Conservation (phyloP, 1,140 invertebrate species). For the Achatina immaculata region DNA sequence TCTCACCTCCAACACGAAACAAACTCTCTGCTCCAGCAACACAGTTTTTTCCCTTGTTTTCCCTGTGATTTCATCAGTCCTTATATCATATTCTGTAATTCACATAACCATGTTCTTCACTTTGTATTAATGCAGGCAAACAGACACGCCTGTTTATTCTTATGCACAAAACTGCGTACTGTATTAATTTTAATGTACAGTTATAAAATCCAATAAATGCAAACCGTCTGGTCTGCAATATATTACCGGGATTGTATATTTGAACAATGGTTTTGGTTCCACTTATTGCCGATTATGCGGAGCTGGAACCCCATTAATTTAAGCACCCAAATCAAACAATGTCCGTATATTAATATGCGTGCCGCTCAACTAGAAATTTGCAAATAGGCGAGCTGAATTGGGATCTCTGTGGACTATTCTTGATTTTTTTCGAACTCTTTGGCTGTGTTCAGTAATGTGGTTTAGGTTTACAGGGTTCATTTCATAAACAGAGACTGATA, state of each 20-base stretch:
- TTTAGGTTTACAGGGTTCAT: no score
- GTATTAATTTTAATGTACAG: constrained; percentile 7
- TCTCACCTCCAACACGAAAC: no score
- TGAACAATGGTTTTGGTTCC: not conserved
- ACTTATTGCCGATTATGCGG: not conserved
- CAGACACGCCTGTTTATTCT: not conserved
- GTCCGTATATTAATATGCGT: not conserved
- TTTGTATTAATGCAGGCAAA: not conserved
- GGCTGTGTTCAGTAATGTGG: no score
- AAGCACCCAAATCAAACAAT: not conserved
- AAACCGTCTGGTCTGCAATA: not conserved
- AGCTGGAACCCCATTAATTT: not conserved
- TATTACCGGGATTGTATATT: constrained; percentile 1
- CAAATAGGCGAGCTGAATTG: no score
- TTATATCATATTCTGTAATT: no score
- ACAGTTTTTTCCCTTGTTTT: no score
- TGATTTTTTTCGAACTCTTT: no score
- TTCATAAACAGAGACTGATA: no score
- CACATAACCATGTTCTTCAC: no score
- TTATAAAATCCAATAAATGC: not conserved
- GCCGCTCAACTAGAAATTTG: not conserved
- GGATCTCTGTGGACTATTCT: no score
- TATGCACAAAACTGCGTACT: not conserved
- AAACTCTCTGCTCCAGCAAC: no score
- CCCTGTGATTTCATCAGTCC: no score